Base-by-base conservation (phyloP, 2,797 vertebrate genomes). In the Columba guinea region DNA sequence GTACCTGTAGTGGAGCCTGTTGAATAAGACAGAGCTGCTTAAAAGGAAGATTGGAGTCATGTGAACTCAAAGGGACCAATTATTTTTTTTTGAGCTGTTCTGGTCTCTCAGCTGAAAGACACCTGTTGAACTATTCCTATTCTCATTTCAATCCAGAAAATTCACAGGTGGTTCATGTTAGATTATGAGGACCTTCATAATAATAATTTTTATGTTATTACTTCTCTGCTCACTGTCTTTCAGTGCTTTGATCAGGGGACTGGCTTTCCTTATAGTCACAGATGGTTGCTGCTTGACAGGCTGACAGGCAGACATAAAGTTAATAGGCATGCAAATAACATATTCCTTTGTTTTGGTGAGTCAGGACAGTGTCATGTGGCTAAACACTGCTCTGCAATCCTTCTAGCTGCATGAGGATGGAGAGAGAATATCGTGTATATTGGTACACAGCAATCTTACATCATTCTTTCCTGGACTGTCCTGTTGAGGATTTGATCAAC, bases 341-440 rank as follows among this genome's bases (percentile, higher is more conserved):
- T 84, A 90, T 84, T 96, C 87, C 10, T 93, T 95, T 94, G 76
- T 88, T 96, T 96, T 87, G n/a, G 35, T 48, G 59, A 81, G 55
- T 92, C 51, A 79, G 37, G 13, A 34, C 48, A 53, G 13, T 75
- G 53, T 62, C 37, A 16, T 20, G 53, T 51, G 27, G 3, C 27
- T 32, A 84, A 62, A n/a, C 1, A 8, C 5, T 74, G 76, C 30
- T 76, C 49, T 68, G n/a, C n/a, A 73, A 70, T 52, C 37, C 55
- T 67, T 44, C 52, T 86, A 17, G n/a, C 13, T 73, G 22, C 3
- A 7, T 59, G 41, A 60, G 35, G 14, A 56, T 82, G 18, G 24
- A 18, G 30, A 92, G 20, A 65, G 20, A 13, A 5, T 32, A 1
- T 65, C 48, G 35, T 41, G 2, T n/a, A 5, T 19, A 80, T 58